A percentile compares a stretch with the other conserved stretches of the same genome.
Evolutionary conservation across 2,113 vertebrate genomes (phyloP).

Genomic region (Himantopus leucocephalus): DNA sequence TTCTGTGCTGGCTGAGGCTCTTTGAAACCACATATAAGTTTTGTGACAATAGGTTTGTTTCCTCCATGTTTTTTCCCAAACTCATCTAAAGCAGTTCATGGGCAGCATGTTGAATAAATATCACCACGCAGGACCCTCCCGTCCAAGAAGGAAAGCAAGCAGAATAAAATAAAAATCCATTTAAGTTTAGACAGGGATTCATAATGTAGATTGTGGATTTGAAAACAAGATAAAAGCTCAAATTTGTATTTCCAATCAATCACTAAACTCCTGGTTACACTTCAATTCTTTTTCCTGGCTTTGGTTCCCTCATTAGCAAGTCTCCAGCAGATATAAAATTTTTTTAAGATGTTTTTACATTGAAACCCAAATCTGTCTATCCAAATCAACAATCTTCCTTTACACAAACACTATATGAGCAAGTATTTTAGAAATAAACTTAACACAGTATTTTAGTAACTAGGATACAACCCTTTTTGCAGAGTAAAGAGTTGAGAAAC

Average conservation of each 20-base stretch:
- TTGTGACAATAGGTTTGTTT: not conserved
- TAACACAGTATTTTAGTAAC: not conserved
- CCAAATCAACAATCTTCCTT: not conserved
- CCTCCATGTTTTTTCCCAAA: not conserved
- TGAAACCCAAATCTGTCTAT: conserved; percentile 17
- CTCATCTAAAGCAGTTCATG: not conserved
- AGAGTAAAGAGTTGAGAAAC: not conserved
- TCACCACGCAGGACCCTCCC: not conserved
- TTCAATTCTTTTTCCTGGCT: not conserved
- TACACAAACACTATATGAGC: not conserved
- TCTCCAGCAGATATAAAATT: not conserved
- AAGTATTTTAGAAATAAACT: conserved; percentile 13
- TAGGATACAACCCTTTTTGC: not conserved
- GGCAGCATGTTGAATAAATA: not conserved
- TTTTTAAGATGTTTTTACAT: not conserved
- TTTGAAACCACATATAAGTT: not conserved
- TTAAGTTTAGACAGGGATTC: not conserved
- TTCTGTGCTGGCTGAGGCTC: not conserved
- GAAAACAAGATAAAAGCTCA: not conserved
- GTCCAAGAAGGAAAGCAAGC: not conserved
- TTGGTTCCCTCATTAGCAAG: not conserved
- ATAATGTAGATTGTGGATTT: not conserved
- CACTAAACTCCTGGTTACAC: not conserved
- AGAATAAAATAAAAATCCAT: not conserved
- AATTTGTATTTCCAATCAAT: conserved; percentile 15